Percentiles rank a stretch among this genome's conserved stretches.
phyloP scores from a whole-genome alignment of 1,140 invertebrate genomes.

The Trachymyrmex septentrionalis region DNA sequence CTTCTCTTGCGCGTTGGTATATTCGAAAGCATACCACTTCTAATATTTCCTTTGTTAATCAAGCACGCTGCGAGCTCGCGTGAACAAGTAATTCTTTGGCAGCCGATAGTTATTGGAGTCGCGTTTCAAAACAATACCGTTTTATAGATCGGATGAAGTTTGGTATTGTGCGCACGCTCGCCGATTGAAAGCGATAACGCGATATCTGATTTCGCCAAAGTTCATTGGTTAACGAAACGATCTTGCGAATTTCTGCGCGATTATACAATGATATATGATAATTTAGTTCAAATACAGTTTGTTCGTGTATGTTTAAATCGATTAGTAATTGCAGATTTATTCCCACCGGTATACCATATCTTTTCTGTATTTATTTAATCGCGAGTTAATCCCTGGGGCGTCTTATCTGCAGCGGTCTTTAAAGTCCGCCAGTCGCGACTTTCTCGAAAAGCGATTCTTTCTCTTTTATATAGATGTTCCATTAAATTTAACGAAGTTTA shows the following conservation, averaged over 20 bases:
- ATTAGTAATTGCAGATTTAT: background rate
- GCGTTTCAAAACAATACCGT: slow-evolving; percentile 50
- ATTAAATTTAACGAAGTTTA: slow-evolving; percentile 13
- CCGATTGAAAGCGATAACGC: background rate
- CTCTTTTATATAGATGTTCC: background rate
- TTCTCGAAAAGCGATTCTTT: background rate
- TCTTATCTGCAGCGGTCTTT: background rate
- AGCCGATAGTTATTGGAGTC: slow-evolving; percentile 29
- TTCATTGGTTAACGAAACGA: background rate
- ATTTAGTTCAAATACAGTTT: background rate
- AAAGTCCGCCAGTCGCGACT: background rate
- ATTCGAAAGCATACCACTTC: slow-evolving; percentile 34
- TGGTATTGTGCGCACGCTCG: background rate
- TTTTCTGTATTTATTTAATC: background rate
- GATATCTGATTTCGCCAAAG: slow-evolving; percentile 6
- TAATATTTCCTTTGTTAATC: slow-evolving; percentile 63
- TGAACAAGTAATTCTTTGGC: slow-evolving; percentile 53
- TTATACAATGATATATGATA: background rate
- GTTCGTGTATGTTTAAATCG: background rate
- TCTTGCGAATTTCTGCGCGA: background rate
- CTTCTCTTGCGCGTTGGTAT: background rate
- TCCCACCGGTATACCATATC: too few relatives aligned
- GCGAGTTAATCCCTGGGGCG: background rate
- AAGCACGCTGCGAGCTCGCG: slow-evolving; percentile 3
- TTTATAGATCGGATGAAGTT: background rate